Evolutionary conservation across 1,140 invertebrate genomes (phyloP).

Genomic region (Polypedilum pembai): DNA sequence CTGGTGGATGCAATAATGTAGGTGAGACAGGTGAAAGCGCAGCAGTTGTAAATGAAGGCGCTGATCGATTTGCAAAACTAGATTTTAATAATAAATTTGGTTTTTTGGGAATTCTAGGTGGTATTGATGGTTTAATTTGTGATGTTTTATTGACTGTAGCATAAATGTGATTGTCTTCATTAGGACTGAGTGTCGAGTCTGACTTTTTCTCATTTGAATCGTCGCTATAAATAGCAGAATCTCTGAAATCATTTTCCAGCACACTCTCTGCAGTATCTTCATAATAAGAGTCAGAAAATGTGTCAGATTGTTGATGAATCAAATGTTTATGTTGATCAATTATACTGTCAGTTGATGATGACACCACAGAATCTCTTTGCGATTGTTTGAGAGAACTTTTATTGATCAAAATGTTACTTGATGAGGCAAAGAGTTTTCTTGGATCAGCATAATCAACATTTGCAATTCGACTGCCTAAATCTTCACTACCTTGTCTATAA

Average conservation of each 20-base stretch:
- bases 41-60: not conserved
- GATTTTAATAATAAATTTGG: not conserved
- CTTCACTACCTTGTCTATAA: conserved; percentile 73
- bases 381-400: conserved; percentile 45
- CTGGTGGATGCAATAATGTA: not conserved
- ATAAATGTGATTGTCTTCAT: conserved; percentile 29
- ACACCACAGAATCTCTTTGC: conserved; percentile 48
- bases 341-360: conserved; percentile 56
- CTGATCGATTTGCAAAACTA: not conserved
- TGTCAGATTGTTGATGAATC: not conserved
- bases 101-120: conserved; percentile 31
- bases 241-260: conserved; percentile 57
- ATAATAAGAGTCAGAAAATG: conserved; percentile 36
- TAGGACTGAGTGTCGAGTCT: conserved; percentile 31
- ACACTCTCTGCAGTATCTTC: conserved; percentile 41
- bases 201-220: conserved; percentile 47
- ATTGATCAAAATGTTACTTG: conserved; percentile 45
- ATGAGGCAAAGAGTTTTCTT: conserved; percentile 50
- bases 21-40: not conserved
- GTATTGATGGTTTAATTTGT: conserved; percentile 35
- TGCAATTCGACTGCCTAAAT: conserved; percentile 75
- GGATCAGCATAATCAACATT: conserved; percentile 81
- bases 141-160: conserved; percentile 32
- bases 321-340: conserved; percentile 35
- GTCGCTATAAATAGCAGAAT: conserved; percentile 79